Conservation (phyloP, 2,888 invertebrate species). For the Agelastica alni region DNA sequence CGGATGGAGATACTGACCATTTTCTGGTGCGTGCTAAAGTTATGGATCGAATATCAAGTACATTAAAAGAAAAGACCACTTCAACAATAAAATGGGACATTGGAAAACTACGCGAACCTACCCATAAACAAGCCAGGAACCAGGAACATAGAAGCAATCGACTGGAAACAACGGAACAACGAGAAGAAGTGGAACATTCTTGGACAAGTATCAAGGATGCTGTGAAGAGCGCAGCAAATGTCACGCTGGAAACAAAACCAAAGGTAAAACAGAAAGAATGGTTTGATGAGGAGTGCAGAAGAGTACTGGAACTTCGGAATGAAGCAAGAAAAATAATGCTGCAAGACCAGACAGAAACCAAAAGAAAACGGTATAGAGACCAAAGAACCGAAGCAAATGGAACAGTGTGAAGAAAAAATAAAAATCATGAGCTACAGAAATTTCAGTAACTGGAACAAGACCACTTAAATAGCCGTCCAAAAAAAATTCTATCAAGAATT, state of each 20-base stretch:
- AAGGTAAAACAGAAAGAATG: conserved; percentile 1
- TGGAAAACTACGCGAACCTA: too few species aligned
- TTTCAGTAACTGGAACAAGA: too few species aligned
- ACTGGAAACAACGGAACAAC: conserved; percentile 7
- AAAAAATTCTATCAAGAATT: background rate
- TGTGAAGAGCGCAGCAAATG: conserved; percentile 1
- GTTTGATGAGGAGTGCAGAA: too few species aligned
- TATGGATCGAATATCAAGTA: background rate
- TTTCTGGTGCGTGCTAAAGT: background rate
- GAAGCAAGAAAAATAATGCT: conserved; percentile 2
- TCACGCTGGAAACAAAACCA: conserved; percentile 1
- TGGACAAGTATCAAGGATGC: conserved; percentile 7
- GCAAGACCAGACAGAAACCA: conserved; percentile 3
- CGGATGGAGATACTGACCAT: too few species aligned
- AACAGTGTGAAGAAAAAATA: too few species aligned
- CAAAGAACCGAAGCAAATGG: too few species aligned
- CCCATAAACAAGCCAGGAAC: background rate
- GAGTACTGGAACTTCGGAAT: too few species aligned
- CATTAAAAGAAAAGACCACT: background rate
- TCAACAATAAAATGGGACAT: background rate
- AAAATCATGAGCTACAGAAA: too few species aligned
- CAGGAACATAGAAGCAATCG: conserved; percentile 1
- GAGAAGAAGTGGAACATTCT: conserved; percentile 1
- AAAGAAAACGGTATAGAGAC: background rate
- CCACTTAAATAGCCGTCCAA: background rate